These are phyloP conservation scores for Druon quercuslanigerum DNA, from an alignment of 1,140 invertebrate genomes.

Conservation along the genomic window DNA sequence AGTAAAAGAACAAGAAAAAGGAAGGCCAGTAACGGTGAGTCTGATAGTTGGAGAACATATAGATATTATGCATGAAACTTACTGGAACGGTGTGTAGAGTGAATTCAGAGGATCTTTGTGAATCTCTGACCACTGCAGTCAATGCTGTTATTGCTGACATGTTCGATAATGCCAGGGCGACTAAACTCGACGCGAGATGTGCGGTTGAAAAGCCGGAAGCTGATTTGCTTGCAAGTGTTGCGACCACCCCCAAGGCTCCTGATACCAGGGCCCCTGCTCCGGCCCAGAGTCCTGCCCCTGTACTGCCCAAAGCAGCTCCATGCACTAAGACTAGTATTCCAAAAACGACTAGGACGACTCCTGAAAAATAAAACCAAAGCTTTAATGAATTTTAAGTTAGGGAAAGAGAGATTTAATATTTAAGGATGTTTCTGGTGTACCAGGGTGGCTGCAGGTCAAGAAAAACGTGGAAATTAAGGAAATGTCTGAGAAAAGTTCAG, in stretches of 20 bases:
- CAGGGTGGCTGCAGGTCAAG: too few species aligned
- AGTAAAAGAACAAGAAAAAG: conserved; percentile 42
- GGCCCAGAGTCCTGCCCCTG: conserved; percentile 75
- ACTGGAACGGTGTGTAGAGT: conserved; percentile 61
- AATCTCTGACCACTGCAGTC: conserved; percentile 69
- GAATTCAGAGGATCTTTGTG: conserved; percentile 66
- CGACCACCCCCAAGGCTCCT: conserved; percentile 69
- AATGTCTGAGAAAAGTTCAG: too few species aligned
- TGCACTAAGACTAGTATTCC: conserved; percentile 73
- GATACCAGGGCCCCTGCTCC: conserved; percentile 73
- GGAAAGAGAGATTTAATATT: background rate
- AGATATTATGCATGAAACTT: conserved; percentile 44
- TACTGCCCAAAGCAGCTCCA: conserved; percentile 70
- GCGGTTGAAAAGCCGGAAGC: conserved; percentile 68
- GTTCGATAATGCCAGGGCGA: conserved; percentile 70
- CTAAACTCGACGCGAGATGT: conserved; percentile 68
- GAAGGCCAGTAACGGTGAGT: conserved; percentile 36
- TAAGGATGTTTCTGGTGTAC: background rate
- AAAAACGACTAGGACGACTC: conserved; percentile 73
- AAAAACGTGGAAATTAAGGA: too few species aligned
- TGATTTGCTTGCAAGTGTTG: conserved; percentile 62
- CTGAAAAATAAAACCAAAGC: conserved; percentile 50
- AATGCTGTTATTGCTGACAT: conserved; percentile 73
- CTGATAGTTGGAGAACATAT: conserved; percentile 24
- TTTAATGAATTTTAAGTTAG: background rate